phyloP scores from a whole-genome alignment of 2,113 vertebrate species.

The Amblyornis subalaris region DNA sequence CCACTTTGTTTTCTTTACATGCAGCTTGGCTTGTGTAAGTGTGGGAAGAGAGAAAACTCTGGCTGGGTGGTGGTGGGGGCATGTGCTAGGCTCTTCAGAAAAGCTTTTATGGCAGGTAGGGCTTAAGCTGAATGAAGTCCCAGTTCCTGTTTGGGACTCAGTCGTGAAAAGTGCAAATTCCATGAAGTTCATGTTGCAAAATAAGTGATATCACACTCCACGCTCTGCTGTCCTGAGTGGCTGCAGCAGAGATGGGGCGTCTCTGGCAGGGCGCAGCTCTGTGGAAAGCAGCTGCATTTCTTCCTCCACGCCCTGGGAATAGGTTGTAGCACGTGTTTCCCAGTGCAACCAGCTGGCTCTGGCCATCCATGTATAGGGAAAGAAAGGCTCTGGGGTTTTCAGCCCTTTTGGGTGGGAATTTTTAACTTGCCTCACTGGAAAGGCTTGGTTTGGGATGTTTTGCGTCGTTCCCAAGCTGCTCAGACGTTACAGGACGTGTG shows the following conservation, averaged over 20 bases:
- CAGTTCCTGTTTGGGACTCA: neutral
- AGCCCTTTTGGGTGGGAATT: constrained; percentile 11
- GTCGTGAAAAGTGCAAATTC: neutral
- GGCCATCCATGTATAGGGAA: neutral
- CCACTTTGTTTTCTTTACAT: neutral
- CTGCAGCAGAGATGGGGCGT: neutral
- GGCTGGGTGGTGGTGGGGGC: neutral
- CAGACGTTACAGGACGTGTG: neutral
- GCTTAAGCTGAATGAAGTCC: neutral
- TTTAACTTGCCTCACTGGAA: neutral
- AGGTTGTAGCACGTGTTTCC: constrained; percentile 4
- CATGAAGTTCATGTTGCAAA: neutral
- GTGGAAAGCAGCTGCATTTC: constrained; percentile 47
- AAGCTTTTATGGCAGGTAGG: neutral
- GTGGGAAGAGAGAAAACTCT: neutral
- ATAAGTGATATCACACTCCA: constrained; percentile 22
- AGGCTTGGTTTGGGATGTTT: constrained; percentile 5
- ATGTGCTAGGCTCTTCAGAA: neutral
- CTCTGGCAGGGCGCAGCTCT: neutral
- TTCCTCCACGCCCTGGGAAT: constrained; percentile 38
- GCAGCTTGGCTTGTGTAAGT: neutral
- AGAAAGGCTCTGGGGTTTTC: neutral
- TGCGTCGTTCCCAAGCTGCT: neutral
- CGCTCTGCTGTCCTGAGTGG: neutral
- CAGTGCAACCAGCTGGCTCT: neutral